Conservation (phyloP, 2,113 vertebrate genomes). For the Prolemur simus region DNA sequence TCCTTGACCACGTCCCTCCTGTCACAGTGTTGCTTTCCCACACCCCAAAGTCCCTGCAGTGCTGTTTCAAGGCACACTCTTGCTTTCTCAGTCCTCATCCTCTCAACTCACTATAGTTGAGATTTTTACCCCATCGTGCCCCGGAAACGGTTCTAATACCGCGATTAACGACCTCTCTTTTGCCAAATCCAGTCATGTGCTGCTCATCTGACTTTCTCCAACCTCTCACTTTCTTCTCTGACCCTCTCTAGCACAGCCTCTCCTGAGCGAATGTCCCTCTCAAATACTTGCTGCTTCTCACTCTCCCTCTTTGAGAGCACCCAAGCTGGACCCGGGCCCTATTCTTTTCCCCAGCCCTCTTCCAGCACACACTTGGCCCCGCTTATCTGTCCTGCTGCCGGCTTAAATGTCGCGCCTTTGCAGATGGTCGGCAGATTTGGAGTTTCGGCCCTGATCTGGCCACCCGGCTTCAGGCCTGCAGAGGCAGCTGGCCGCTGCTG, state of each 20-base stretch:
- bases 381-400: rapidly evolving
- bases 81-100: not conserved
- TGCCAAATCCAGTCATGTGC: not conserved
- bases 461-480: not conserved
- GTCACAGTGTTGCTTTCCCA: not conserved
- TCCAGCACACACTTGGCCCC: not conserved
- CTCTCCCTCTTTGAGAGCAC: not conserved
- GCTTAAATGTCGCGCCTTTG: not conserved
- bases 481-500: not conserved
- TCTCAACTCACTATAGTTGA: not conserved
- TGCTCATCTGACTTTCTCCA: not conserved
- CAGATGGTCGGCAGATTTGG: not conserved
- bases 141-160: not conserved
- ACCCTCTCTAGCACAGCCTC: not conserved
- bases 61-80: not conserved
- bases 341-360: not conserved
- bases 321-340: not conserved
- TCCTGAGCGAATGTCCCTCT: not conserved
- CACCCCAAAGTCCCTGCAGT: not conserved
- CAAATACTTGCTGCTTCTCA: not conserved
- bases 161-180: not conserved
- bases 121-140: not conserved
- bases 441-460: not conserved
- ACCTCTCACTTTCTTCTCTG: not conserved
- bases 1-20: not conserved